A percentile compares a stretch with the other conserved stretches of the same genome.
These are phyloP conservation scores for Pyrocephalus nanus DNA, from an alignment of 2,797 vertebrate species.

Conservation along the genomic window DNA sequence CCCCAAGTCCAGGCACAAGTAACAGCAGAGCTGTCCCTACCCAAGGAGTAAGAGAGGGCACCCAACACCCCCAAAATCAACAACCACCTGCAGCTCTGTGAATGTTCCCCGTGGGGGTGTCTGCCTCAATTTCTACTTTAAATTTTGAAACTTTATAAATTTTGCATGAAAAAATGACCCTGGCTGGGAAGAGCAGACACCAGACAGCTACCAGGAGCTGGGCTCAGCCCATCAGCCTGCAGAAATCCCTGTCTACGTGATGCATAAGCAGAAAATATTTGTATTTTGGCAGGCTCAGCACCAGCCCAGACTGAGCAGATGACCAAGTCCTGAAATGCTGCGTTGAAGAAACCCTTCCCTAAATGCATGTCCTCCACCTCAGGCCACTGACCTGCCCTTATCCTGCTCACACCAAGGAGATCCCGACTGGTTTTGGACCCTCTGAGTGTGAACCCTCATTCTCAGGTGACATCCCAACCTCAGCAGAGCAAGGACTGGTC, in stretches of 20 bases:
- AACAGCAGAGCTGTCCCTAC: neutral
- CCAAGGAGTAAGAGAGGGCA: neutral
- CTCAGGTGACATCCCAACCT: neutral
- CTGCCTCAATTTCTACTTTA: neutral
- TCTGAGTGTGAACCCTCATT: neutral
- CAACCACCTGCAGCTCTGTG: neutral
- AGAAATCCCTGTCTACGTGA: neutral
- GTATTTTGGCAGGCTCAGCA: conserved; percentile 25
- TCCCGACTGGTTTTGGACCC: neutral
- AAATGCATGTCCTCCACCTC: neutral
- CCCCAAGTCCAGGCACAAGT: neutral
- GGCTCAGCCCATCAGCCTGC: neutral
- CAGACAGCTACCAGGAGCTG: neutral
- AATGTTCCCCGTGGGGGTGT: fast-evolving
- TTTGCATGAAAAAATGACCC: neutral
- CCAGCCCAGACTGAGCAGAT: neutral
- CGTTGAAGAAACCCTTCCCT: neutral
- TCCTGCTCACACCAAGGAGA: neutral
- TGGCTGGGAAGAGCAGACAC: neutral
- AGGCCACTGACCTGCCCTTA: neutral
- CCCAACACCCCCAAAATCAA: neutral
- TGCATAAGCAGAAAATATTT: conserved; percentile 14
- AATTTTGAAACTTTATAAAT: neutral
- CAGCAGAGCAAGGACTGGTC: neutral
- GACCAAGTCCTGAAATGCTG: neutral